Evolutionary conservation across 2,888 invertebrate genomes (phyloP).

Genomic region (Mythimna lalbum): DNA sequence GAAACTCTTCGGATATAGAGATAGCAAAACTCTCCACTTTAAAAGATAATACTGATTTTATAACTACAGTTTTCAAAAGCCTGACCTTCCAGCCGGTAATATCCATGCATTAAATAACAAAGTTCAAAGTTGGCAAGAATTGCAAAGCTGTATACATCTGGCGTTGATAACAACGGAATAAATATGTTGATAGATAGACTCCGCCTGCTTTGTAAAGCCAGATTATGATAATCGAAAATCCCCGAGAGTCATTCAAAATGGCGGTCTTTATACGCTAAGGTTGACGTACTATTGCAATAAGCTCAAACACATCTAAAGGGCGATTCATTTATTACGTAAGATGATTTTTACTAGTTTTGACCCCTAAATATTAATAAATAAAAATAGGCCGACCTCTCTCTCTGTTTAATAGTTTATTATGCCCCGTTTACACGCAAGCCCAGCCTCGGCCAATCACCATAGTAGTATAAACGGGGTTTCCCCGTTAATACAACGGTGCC

Average conservation of each 20-base stretch:
- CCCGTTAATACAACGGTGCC: too few relatives aligned
- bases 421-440: too few relatives aligned
- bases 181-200: conserved; percentile 4
- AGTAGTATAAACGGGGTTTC: too few relatives aligned
- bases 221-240: conserved; percentile 18
- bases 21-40: background rate
- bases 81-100: background rate
- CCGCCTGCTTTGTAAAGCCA: background rate
- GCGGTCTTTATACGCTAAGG: conserved; percentile 8
- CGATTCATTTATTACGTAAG: too few relatives aligned
- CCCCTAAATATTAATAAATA: too few relatives aligned
- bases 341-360: too few relatives aligned
- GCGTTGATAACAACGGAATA: background rate
- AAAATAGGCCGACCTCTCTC: too few relatives aligned
- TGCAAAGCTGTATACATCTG: conserved; percentile 4
- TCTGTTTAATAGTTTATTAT: too few relatives aligned
- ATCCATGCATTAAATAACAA: conserved; percentile 26
- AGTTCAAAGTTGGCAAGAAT: conserved; percentile 4
- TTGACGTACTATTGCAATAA: conserved; percentile 28
- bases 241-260: background rate
- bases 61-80: background rate
- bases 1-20: conserved; percentile 14
- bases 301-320: conserved; percentile 7
- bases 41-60: conserved; percentile 1
- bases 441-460: too few relatives aligned